Conservation (phyloP, 1,140 invertebrate genomes). For the Diplogasteroides magnus region DNA sequence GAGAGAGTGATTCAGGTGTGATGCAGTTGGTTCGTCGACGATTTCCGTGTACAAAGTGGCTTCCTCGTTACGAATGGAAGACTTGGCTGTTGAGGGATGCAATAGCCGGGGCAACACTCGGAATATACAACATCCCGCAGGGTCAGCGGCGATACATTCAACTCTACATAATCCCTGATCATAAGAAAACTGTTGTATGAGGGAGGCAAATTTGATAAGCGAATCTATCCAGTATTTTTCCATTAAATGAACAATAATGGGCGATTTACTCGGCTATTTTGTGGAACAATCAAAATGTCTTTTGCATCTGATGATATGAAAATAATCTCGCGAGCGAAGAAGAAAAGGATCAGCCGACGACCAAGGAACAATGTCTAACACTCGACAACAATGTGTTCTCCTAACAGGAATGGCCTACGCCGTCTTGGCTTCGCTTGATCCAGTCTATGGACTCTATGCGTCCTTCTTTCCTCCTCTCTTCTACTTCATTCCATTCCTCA, state of each 20-base stretch:
- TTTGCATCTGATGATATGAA: background rate
- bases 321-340: no score
- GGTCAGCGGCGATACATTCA: constrained; percentile 3
- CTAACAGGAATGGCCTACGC: constrained; percentile 56
- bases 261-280: background rate
- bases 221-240: background rate
- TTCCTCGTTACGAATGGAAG: background rate
- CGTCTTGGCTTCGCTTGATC: constrained; percentile 55
- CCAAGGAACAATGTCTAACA: no score
- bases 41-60: background rate
- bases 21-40: background rate
- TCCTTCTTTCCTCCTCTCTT: constrained; percentile 58
- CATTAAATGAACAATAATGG: background rate
- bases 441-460: constrained; percentile 59
- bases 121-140: constrained; percentile 27
- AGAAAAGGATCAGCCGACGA: no score
- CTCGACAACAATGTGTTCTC: no score
- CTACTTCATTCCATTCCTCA: constrained; percentile 58
- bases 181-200: no score
- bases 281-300: no score
- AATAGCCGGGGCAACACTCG: constrained; percentile 11
- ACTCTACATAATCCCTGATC: background rate
- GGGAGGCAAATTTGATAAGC: background rate
- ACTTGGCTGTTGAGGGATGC: background rate
- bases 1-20: no score